phyloP scores from a whole-genome alignment of 2,888 invertebrate species.

The Phaedon cochleariae region DNA sequence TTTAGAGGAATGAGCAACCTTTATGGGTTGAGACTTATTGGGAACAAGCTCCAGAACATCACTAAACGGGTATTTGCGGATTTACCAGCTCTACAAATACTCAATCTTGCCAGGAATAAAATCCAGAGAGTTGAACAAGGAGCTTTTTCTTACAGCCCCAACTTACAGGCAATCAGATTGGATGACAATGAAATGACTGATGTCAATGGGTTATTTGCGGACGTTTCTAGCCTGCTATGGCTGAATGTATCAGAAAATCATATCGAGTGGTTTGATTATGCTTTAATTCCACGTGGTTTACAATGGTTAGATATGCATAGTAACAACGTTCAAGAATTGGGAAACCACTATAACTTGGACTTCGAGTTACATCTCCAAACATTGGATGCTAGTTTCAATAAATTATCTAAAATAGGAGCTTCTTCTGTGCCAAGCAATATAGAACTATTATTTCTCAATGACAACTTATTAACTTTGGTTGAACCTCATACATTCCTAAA shows the following conservation, averaged over 20 bases:
- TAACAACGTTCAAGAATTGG: slow-evolving; percentile 82
- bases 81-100: slow-evolving; percentile 81
- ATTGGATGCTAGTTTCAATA: slow-evolving; percentile 91
- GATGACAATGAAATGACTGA: slow-evolving; percentile 86
- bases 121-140: slow-evolving; percentile 81
- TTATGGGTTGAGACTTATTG: slow-evolving; percentile 87
- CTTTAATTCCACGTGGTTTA: slow-evolving; percentile 80
- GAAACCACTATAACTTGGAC: slow-evolving; percentile 77
- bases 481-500: slow-evolving; percentile 90
- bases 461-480: slow-evolving; percentile 85
- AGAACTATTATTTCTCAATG: slow-evolving; percentile 86
- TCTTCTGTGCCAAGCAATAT: slow-evolving; percentile 84
- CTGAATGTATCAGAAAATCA: slow-evolving; percentile 91
- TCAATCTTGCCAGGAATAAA: slow-evolving; percentile 88
- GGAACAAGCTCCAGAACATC: slow-evolving; percentile 85
- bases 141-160: slow-evolving; percentile 80
- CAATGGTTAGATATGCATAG: slow-evolving; percentile 92
- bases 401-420: slow-evolving; percentile 78
- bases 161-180: slow-evolving; percentile 85
- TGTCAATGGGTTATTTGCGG: slow-evolving; percentile 83
- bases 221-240: slow-evolving; percentile 85
- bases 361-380: slow-evolving; percentile 80
- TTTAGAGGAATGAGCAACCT: slow-evolving; percentile 87
- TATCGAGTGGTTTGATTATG: slow-evolving; percentile 88
- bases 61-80: slow-evolving; percentile 82